Evolutionary conservation across 2,888 invertebrate species (phyloP), one percentile per base, ranked within the genome.

Genomic region (Neoscelio sp.): DNA sequence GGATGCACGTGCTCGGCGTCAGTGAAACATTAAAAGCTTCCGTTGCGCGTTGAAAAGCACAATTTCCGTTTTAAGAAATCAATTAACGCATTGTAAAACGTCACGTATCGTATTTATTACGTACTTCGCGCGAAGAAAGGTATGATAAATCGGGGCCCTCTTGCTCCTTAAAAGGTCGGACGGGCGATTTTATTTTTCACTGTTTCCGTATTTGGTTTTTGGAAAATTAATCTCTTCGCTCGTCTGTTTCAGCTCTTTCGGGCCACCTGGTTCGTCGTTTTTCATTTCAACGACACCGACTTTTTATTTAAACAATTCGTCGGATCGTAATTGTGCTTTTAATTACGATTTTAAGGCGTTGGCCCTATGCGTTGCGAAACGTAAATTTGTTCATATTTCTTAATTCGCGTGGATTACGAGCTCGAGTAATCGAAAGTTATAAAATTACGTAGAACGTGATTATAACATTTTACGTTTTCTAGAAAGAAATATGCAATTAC

Each of bases 11-110:
- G 64, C 38, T 56, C 23, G 56, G 30, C 48, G 38, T 26, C 26
- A 54, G 33, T 48, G 56, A 64, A 64, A 56, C 48, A 8, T 73
- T 73, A 8, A 56, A 62, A 44, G 56, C 64, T 64, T 73, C 64
- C 73, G 73, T 33, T 40, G 4, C 1, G n/a, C 54, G 40, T 15
- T 56, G 8, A 10, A 30, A 46, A 18, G 56, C 44, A 64, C 64
- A 48, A 64, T 73, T 64, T 46, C 56, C 38, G 54, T 64, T 62
- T 71, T 12, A 54, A 15, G 48, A 40, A 64, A 54, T 56, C 73
- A 64, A 56, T 73, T 73, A 64, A 48, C 64, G 48, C 64, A 40
- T 56, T 73, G 64, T 56, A 54, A 35, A 46, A 38, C 30, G 73
- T 64, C 73, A 64, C 52, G 46, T 54, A 30, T 38, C 30, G 46